Evolutionary conservation across 2,797 vertebrate genomes (phyloP).

Genomic region (Melanotaenia pygmaea): DNA sequence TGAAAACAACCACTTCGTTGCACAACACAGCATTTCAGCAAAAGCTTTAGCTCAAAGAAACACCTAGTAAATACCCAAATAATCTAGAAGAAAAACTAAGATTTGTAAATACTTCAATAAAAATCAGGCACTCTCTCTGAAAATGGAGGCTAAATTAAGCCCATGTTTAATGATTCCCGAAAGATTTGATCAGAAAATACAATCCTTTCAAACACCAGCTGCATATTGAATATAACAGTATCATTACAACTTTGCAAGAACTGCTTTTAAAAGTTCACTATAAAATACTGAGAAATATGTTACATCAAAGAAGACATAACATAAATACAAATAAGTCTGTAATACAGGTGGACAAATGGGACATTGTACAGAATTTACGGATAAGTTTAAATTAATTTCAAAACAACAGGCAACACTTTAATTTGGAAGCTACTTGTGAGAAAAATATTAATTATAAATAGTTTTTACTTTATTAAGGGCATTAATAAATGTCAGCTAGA

Average conservation of each 20-base stretch:
- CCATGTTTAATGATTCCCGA: conserved; percentile 83
- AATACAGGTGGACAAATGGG: conserved; percentile 74
- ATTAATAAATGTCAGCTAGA: conserved; percentile 58
- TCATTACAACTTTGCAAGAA: conserved; percentile 65
- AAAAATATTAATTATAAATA: conserved; percentile 42
- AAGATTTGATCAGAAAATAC: conserved; percentile 84
- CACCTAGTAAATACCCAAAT: background rate
- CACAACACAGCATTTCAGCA: no score
- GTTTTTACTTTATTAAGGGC: conserved; percentile 41
- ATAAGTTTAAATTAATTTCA: conserved; percentile 77
- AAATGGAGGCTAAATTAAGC: conserved; percentile 82
- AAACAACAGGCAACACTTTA: conserved; percentile 74
- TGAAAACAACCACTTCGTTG: no score
- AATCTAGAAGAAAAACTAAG: no score
- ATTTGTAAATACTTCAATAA: conserved; percentile 2
- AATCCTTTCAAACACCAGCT: conserved; percentile 76
- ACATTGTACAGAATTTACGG: conserved; percentile 76
- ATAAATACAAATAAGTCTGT: conserved; percentile 75
- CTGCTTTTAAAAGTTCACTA: conserved; percentile 71
- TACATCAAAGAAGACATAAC: conserved; percentile 76
- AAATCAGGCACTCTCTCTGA: conserved; percentile 53
- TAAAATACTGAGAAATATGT: conserved; percentile 83
- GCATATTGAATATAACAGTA: conserved; percentile 66
- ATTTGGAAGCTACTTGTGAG: conserved; percentile 73
- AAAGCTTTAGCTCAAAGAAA: no score